Conservation (phyloP, 2,113 vertebrate species). For the Poeciliopsis turrubarensis region DNA sequence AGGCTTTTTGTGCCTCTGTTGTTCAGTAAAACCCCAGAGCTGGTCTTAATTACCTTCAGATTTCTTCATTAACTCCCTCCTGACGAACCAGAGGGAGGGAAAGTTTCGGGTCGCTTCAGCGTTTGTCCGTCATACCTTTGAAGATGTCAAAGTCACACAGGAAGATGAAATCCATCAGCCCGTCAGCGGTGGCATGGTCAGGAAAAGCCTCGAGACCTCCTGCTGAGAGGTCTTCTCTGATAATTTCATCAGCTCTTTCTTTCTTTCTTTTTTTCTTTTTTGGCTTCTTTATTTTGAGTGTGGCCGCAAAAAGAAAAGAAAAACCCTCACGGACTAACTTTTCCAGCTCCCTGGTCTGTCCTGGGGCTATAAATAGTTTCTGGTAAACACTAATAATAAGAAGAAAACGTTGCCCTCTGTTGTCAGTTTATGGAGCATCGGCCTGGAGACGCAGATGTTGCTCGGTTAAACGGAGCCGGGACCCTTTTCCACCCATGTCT, state of each 20-base stretch:
- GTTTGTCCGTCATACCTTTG: slow-evolving; percentile 71
- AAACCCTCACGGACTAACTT: slow-evolving; percentile 60
- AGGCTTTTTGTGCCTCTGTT: slow-evolving; percentile 41
- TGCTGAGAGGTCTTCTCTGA: slow-evolving; percentile 54
- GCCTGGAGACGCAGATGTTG: slow-evolving; percentile 57
- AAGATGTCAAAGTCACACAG: slow-evolving; percentile 70
- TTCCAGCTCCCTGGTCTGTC: slow-evolving; percentile 32
- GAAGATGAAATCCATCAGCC: slow-evolving; percentile 69
- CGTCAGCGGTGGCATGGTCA: slow-evolving; percentile 62
- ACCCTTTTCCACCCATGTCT: slow-evolving; percentile 80
- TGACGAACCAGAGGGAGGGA: no score
- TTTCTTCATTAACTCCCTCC: slow-evolving; percentile 22
- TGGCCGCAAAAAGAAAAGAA: slow-evolving; percentile 45
- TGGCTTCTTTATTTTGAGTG: slow-evolving; percentile 20
- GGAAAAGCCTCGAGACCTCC: slow-evolving; percentile 57
- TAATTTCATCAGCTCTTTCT: slow-evolving; percentile 62
- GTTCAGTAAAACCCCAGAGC: slow-evolving; percentile 21
- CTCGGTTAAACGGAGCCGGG: slow-evolving; percentile 71
- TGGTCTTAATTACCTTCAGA: slow-evolving; percentile 24
- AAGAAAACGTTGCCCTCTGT: slow-evolving; percentile 18
- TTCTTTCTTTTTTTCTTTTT: slow-evolving; percentile 26
- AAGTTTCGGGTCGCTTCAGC: not conserved
- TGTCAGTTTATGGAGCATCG: slow-evolving; percentile 66
- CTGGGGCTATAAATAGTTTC: slow-evolving; percentile 39
- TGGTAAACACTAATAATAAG: not conserved